Percentiles rank a stretch among this genome's conserved stretches.
phyloP scores from a whole-genome alignment of 1,140 invertebrate genomes.

The Drosophila virilis region DNA sequence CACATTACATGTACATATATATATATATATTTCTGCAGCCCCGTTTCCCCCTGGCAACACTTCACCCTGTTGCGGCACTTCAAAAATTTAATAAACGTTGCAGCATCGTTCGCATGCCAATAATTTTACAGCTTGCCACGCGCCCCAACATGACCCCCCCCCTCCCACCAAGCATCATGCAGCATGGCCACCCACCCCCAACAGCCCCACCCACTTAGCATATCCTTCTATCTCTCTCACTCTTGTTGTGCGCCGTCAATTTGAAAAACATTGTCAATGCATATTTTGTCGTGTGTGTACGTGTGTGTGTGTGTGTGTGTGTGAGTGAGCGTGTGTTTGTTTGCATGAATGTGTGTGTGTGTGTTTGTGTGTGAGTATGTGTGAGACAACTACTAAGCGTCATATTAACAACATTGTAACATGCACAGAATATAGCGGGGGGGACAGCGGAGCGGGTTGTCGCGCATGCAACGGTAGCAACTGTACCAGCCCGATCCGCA shows the following conservation, averaged over 20 bases:
- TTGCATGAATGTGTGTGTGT: constrained; percentile 8
- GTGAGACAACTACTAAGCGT: constrained; percentile 70
- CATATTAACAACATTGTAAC: constrained; percentile 79
- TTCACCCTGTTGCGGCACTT: constrained; percentile 60
- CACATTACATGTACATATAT: background rate
- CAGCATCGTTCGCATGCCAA: constrained; percentile 79
- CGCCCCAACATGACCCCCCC: constrained; percentile 1
- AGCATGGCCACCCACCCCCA: background rate
- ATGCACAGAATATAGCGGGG: constrained; percentile 40
- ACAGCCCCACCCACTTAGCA: background rate
- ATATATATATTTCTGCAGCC: background rate
- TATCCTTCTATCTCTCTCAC: background rate
- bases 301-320: constrained; percentile 1
- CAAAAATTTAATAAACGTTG: constrained; percentile 79
- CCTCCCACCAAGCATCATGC: background rate
- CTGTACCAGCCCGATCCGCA: background rate
- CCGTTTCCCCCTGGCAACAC: background rate
- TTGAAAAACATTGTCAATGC: constrained; percentile 77
- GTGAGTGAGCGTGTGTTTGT: background rate
- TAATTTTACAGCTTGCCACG: constrained; percentile 58
- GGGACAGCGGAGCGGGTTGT: background rate
- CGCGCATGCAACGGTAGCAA: constrained; percentile 16
- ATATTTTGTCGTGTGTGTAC: constrained; percentile 25
- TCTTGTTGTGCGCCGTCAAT: constrained; percentile 61
- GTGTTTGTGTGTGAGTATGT: constrained; percentile 14